Evolutionary conservation across 1,140 invertebrate genomes (phyloP).

Genomic region (Papilio xuthus): DNA sequence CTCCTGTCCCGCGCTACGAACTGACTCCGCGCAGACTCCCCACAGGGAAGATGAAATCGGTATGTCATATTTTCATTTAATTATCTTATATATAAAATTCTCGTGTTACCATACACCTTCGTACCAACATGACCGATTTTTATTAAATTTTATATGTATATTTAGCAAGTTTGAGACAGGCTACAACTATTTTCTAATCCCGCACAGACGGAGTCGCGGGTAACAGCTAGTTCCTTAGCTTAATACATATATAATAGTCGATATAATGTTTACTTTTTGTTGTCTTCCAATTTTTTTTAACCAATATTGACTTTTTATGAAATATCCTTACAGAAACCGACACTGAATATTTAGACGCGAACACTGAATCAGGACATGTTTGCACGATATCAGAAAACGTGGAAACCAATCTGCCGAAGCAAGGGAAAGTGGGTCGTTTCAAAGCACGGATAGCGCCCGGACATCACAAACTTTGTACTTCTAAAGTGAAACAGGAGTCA

Average conservation of each 20-base stretch:
- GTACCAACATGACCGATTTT: no score
- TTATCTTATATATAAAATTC: no score
- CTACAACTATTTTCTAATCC: no score
- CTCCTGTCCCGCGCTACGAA: constrained; percentile 42
- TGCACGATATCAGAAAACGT: constrained; percentile 54
- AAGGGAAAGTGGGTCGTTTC: constrained; percentile 67
- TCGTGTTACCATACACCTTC: no score
- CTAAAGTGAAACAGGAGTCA: constrained; percentile 60
- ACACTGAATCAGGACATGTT: constrained; percentile 53
- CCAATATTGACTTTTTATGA: constrained; percentile 23
- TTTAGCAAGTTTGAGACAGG: no score
- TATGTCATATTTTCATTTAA: background rate
- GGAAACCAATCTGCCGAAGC: constrained; percentile 58
- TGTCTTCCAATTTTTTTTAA: background rate
- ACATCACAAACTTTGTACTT: constrained; percentile 56
- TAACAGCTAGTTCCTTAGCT: no score
- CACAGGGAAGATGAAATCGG: constrained; percentile 50
- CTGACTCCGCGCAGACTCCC: constrained; percentile 40
- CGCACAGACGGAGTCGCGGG: no score
- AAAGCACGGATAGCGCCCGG: constrained; percentile 66
- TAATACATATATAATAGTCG: no score
- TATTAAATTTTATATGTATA: no score
- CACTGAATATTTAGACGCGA: constrained; percentile 71
- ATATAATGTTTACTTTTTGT: background rate
- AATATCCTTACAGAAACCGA: constrained; percentile 65